Evolutionary conservation across 2,888 invertebrate genomes (phyloP).

Genomic region (Chouioia cunea): DNA sequence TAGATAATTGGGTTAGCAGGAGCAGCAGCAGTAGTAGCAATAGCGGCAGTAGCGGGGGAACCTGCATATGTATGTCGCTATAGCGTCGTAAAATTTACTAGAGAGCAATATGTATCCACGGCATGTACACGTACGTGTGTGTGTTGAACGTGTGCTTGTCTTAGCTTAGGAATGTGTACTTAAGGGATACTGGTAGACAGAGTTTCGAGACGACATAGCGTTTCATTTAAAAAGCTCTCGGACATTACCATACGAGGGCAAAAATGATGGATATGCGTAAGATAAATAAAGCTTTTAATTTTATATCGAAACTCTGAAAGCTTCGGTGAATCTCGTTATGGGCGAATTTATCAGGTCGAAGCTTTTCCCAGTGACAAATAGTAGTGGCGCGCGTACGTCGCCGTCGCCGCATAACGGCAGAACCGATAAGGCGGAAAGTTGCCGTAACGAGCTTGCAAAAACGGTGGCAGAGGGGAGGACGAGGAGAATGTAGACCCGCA

Average conservation of each 20-base stretch:
- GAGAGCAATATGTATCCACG: conserved; percentile 6
- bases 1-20: conserved; percentile 28
- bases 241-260: too few relatives aligned
- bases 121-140: not conserved
- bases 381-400: not conserved
- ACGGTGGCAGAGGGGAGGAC: not conserved
- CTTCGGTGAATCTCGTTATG: conserved; percentile 30
- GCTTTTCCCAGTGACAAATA: conserved; percentile 29
- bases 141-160: not conserved
- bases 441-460: not conserved
- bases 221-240: conserved; percentile 25
- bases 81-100: conserved; percentile 30
- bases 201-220: conserved; percentile 5
- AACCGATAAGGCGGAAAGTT: conserved; percentile 3
- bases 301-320: conserved; percentile 30
- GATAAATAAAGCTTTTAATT: conserved; percentile 32
- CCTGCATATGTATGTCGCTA: not conserved
- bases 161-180: not conserved
- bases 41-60: too few relatives aligned
- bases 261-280: conserved; percentile 20
- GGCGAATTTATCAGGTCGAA: conserved; percentile 32
- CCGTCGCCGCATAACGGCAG: too few relatives aligned
- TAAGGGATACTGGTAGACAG: not conserved
- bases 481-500: too few relatives aligned
- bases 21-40: not conserved